A percentile compares a stretch with the other conserved stretches of the same genome.
These are phyloP conservation scores for Donacobius atricapilla DNA, from an alignment of 2,113 vertebrate species.

Conservation along the genomic window DNA sequence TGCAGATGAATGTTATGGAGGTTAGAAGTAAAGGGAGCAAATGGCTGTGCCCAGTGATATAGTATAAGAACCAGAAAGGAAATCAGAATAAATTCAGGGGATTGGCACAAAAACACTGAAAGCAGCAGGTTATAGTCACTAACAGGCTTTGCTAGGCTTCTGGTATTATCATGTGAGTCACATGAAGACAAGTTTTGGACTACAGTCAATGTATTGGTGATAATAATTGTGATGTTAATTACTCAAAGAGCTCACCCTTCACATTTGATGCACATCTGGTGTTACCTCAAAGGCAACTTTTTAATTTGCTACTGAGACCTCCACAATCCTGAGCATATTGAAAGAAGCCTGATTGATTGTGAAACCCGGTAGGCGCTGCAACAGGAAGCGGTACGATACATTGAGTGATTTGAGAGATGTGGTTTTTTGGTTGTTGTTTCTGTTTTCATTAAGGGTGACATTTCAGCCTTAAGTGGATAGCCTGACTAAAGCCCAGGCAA, in stretches of 20 bases:
- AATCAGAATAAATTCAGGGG: neutral
- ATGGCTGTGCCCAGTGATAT: neutral
- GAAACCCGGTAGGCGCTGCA: neutral
- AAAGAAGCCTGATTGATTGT: neutral
- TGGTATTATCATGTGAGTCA: neutral
- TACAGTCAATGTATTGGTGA: fast-evolving
- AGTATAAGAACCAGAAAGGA: neutral
- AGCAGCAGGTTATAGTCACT: neutral
- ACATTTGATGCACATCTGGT: neutral
- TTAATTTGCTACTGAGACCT: neutral
- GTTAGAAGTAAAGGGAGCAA: neutral
- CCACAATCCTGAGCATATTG: neutral
- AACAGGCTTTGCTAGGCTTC: neutral
- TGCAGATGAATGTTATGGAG: neutral
- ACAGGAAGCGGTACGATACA: neutral
- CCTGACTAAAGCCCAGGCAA: neutral
- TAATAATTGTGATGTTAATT: neutral
- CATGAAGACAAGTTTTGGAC: neutral
- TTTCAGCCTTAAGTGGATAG: neutral
- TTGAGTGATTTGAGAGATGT: neutral
- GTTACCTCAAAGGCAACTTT: neutral
- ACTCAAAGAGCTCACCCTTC: neutral
- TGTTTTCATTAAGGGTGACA: neutral
- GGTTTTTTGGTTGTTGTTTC: neutral
- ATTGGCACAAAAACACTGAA: neutral